Evolutionary conservation across 1,140 invertebrate species (phyloP).

Genomic region (Littorina saxatilis): DNA sequence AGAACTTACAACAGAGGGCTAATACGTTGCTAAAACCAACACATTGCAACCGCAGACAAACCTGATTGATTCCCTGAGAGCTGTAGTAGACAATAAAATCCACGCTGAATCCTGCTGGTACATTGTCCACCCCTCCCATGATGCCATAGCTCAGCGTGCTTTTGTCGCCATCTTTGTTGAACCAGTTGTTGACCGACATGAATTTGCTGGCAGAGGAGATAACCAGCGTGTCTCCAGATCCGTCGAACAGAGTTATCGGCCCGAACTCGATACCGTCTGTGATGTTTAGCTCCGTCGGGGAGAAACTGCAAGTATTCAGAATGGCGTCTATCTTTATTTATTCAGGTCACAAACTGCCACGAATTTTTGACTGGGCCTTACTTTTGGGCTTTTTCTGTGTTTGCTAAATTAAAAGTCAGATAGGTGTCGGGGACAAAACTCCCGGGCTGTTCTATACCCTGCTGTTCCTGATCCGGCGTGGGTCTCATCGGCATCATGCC

Average conservation of each 20-base stretch:
- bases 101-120: slow-evolving; percentile 44
- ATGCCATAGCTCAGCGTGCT: slow-evolving; percentile 53
- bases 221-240: slow-evolving; percentile 48
- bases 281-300: neutral
- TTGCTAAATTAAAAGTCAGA: too few relatives aligned
- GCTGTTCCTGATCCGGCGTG: too few relatives aligned
- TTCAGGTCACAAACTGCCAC: too few relatives aligned
- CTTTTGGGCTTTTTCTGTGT: too few relatives aligned
- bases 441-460: too few relatives aligned
- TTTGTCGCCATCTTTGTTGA: neutral
- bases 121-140: slow-evolving; percentile 59
- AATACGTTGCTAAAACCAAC: too few relatives aligned
- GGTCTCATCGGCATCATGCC: too few relatives aligned
- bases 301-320: too few relatives aligned
- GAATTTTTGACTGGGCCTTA: too few relatives aligned
- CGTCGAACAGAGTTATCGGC: slow-evolving; percentile 61
- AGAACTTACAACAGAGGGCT: too few relatives aligned
- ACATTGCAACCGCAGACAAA: neutral
- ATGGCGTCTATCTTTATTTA: too few relatives aligned
- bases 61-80: slow-evolving; percentile 55
- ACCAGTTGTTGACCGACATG: slow-evolving; percentile 56
- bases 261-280: slow-evolving; percentile 55
- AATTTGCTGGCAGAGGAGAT: slow-evolving; percentile 60
- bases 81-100: slow-evolving; percentile 51
- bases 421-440: too few relatives aligned